phyloP scores from a whole-genome alignment of 2,113 vertebrate genomes.

The Podiceps cristatus region DNA sequence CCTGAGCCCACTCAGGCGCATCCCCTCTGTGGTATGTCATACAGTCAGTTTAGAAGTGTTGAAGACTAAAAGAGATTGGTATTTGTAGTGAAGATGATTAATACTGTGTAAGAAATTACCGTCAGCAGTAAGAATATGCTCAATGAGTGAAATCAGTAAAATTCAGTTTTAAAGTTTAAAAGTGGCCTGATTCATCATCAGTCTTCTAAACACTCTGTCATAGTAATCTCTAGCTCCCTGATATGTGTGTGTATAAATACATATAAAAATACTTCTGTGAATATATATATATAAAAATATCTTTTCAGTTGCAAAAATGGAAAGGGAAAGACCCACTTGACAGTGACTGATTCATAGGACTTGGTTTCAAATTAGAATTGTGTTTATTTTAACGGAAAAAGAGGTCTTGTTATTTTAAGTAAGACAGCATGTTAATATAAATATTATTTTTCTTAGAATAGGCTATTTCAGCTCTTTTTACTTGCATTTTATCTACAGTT shows the following conservation, averaged over 20 bases:
- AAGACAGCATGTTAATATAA: neutral
- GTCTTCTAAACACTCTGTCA: neutral
- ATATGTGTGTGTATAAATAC: neutral
- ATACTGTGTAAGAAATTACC: neutral
- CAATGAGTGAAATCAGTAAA: neutral
- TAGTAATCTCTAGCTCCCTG: neutral
- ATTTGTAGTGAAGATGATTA: neutral
- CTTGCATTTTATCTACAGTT: neutral
- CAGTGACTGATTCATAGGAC: neutral
- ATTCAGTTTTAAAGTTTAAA: neutral
- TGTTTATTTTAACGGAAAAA: neutral
- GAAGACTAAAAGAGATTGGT: neutral
- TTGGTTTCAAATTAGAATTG: neutral
- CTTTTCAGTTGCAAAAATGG: neutral
- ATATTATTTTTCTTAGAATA: neutral
- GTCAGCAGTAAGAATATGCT: neutral
- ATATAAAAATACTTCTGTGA: neutral
- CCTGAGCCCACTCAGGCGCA: fast-evolving
- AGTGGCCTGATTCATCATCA: neutral
- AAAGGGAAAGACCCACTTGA: neutral
- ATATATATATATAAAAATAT: neutral
- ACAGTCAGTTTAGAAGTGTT: neutral
- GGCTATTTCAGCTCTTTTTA: neutral
- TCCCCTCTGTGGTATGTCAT: fast-evolving
- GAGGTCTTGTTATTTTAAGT: neutral